These are phyloP conservation scores for Formica selysi DNA, from an alignment of 1,140 invertebrate genomes.

Conservation along the genomic window DNA sequence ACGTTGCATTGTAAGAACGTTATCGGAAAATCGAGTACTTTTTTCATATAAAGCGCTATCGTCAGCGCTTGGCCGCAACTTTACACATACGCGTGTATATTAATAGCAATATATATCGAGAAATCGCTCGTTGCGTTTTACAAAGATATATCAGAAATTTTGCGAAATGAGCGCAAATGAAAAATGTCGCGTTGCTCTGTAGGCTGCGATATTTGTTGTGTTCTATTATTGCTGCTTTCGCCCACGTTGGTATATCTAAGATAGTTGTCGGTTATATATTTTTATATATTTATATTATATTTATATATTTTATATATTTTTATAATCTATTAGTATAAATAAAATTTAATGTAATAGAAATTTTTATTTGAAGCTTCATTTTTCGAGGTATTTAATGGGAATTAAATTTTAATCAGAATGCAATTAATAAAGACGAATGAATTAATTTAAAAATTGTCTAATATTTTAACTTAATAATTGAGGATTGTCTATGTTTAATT, in stretches of 20 bases:
- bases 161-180: conserved; percentile 1
- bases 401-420: not conserved
- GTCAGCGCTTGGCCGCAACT: not conserved
- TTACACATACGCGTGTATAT: not conserved
- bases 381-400: not conserved
- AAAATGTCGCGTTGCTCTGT: not conserved
- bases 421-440: too few species aligned
- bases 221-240: conserved; percentile 40
- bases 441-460: not conserved
- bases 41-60: conserved; percentile 8
- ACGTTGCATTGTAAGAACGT: conserved; percentile 50
- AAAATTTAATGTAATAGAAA: not conserved
- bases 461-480: not conserved
- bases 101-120: conserved; percentile 39
- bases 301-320: too few species aligned
- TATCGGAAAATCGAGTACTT: conserved; percentile 61
- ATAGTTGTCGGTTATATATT: not conserved
- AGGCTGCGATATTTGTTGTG: conserved; percentile 35
- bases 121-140: conserved; percentile 7
- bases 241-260: not conserved
- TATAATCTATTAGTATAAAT: not conserved
- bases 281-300: too few species aligned
- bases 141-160: conserved; percentile 45
- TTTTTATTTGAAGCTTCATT: not conserved
- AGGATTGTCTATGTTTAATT: not conserved